Base-by-base conservation (phyloP, 2,113 vertebrate species). In the Benitochromis conjunctus region DNA sequence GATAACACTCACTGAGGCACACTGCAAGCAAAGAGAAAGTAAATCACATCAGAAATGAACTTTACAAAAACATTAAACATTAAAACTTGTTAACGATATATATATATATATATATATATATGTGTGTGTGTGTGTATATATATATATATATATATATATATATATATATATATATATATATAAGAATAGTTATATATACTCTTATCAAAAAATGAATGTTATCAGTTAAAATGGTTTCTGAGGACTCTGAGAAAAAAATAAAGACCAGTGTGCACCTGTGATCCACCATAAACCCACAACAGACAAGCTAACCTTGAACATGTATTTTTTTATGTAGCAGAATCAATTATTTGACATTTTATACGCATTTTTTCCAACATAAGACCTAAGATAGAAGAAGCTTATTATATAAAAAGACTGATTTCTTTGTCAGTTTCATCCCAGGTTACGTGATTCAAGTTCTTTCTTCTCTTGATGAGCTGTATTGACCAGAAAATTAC, bases 181-280 rank as follows among this genome's bases (percentile, higher is more conserved):
- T n/a, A n/a, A n/a, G n/a, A n/a, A n/a, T n/a, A n/a, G n/a, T n/a
- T n/a, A n/a, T n/a, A n/a, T n/a, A n/a, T n/a, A n/a, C n/a, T 84
- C 74, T 64, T 88, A 90, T 90, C 88, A 92, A 81, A 89, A 90
- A 90, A 90, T 89, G 9, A 74, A 79, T 85, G 46, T 82, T 56
- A 55, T 55, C 53, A 21, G 10, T 9, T 55, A n/a, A 55, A 55
- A 55, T 10, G 5, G 19, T 11, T n/a, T 54, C 10, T 55, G 4
- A 21, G 19, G 9, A 21, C 53, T 54, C n/a, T 54, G 19, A 54
- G 53, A 54, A 55, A 21, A 55, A 55, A 53, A 89, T 78, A 79
- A 88, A 88, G 29, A 21, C 41, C 83, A 86, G 53, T 18, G 51
- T 79, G 46, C 29, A 43, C 64, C 56, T 79, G 64, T 46, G 58